Conservation (phyloP, 2,888 invertebrate species). For the Folsomia candida region DNA sequence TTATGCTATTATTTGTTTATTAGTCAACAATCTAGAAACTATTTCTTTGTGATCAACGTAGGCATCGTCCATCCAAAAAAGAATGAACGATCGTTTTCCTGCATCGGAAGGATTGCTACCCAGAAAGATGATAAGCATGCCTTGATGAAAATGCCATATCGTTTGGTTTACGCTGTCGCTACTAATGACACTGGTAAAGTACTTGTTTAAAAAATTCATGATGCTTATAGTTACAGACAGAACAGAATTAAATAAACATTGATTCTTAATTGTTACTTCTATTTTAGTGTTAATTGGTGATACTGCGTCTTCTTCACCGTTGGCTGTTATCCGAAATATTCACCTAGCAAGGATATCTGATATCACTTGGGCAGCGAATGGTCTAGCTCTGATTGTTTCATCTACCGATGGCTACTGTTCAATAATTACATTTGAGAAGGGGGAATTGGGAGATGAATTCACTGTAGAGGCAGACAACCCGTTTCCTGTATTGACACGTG, state of each 20-base stretch:
- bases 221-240: too few relatives aligned
- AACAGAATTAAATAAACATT: not conserved
- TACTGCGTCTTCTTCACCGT: constrained; percentile 76
- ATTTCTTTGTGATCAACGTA: not conserved
- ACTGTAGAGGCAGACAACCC: constrained; percentile 37
- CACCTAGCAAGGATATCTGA: constrained; percentile 88
- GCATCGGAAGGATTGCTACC: constrained; percentile 36
- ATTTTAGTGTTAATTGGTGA: constrained; percentile 76
- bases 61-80: constrained; percentile 23
- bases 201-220: not conserved
- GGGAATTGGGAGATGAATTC: constrained; percentile 64
- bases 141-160: constrained; percentile 63
- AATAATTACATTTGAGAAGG: constrained; percentile 70
- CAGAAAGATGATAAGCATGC: constrained; percentile 18
- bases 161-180: constrained; percentile 87
- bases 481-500: constrained; percentile 23
- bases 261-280: not conserved
- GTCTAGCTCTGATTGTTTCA: constrained; percentile 70
- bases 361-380: constrained; percentile 82
- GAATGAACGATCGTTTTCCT: constrained; percentile 35
- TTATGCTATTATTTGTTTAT: too few relatives aligned
- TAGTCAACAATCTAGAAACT: too few relatives aligned
- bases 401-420: constrained; percentile 90
- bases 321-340: constrained; percentile 77
- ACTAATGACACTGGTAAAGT: constrained; percentile 65